Evolutionary conservation across 2,113 vertebrate species (phyloP).

Genomic region (Edolisoma coerulescens): DNA sequence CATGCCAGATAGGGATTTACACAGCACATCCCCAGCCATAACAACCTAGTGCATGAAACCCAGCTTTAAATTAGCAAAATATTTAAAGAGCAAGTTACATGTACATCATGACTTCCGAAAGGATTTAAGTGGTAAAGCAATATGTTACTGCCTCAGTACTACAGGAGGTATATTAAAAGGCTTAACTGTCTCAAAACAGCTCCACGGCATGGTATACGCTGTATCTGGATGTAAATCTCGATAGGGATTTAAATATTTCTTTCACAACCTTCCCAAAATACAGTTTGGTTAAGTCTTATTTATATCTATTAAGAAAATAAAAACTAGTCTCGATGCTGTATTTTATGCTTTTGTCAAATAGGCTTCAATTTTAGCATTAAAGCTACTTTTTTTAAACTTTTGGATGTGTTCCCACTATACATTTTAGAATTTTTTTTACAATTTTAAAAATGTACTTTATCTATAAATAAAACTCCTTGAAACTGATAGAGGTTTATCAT

Average conservation of each 20-base stretch:
- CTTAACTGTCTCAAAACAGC: conserved; percentile 36
- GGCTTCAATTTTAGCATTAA: conserved; percentile 54
- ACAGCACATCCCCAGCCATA: conserved; percentile 35
- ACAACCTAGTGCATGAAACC: neutral
- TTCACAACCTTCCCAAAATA: conserved; percentile 41
- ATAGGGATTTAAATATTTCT: conserved; percentile 36
- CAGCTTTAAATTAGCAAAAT: conserved; percentile 45
- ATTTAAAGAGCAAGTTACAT: conserved; percentile 3
- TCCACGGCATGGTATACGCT: neutral
- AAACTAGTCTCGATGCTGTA: neutral
- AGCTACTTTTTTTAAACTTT: conserved; percentile 55
- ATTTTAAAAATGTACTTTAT: conserved; percentile 60
- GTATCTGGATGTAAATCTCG: conserved; percentile 22
- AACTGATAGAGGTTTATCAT: conserved; percentile 39
- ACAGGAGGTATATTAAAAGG: conserved; percentile 31
- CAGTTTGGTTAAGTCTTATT: conserved; percentile 36
- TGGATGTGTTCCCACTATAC: conserved; percentile 50
- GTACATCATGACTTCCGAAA: conserved; percentile 18
- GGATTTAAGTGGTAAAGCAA: conserved; percentile 32
- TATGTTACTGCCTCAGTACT: conserved; percentile 42
- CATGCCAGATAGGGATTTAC: conserved; percentile 32
- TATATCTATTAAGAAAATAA: conserved; percentile 63
- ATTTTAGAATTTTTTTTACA: conserved; percentile 50
- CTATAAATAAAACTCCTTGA: conserved; percentile 59
- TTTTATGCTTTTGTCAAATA: conserved; percentile 50